phyloP scores from a whole-genome alignment of 2,113 vertebrate species.

The Seriola aureovittata region DNA sequence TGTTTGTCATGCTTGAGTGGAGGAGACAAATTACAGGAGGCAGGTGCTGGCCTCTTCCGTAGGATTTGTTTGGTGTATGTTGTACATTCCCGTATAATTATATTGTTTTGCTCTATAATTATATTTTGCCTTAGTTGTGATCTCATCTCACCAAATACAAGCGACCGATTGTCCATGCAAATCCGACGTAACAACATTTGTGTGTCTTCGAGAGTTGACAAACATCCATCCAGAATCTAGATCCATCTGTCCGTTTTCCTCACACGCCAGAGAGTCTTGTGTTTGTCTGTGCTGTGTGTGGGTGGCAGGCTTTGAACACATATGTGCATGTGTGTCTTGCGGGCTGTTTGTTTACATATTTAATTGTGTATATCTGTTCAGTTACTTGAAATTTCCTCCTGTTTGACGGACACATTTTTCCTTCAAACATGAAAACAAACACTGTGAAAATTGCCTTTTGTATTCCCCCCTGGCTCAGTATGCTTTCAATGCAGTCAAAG shows the following conservation, averaged over 20 bases:
- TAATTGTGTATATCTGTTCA: conserved; percentile 33
- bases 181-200: conserved; percentile 50
- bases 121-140: conserved; percentile 43
- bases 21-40: conserved; percentile 30
- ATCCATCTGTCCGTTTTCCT: conserved; percentile 69
- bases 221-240: conserved; percentile 40
- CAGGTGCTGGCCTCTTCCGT: conserved; percentile 29
- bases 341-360: conserved; percentile 43
- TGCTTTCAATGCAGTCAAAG: neutral
- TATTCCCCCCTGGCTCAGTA: conserved; percentile 2
- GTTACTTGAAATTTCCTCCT: neutral
- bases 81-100: conserved; percentile 38
- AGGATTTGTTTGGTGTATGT: neutral
- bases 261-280: conserved; percentile 40
- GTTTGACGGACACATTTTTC: neutral
- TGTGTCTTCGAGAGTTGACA: conserved; percentile 46
- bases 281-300: conserved; percentile 1
- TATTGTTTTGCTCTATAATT: conserved; percentile 54
- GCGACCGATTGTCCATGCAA: conserved; percentile 34
- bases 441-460: neutral
- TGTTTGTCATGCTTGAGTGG: conserved; percentile 26
- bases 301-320: conserved; percentile 37
- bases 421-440: conserved; percentile 19
- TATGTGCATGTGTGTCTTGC: conserved; percentile 42
- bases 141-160: conserved; percentile 28